Base-by-base conservation (phyloP, 1,140 invertebrate genomes). In the Zaprionus capensis region DNA sequence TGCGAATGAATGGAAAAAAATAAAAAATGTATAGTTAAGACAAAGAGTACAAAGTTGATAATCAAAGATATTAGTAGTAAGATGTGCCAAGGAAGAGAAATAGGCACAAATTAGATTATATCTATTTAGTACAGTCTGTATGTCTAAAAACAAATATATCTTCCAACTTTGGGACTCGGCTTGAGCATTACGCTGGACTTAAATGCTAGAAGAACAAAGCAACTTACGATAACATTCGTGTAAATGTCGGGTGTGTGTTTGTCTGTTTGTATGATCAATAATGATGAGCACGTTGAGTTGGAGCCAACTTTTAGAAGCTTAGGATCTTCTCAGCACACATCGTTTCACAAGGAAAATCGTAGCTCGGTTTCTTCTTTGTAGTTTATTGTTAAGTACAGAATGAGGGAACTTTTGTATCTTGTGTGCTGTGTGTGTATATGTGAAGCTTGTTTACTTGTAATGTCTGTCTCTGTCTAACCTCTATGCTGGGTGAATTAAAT, bases 401-500 rank as follows among this genome's bases (percentile, higher is more conserved):
- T 26, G 17, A 53, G 24, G 55, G 41, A 20, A 6, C 51, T 20
- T 51, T 26, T 46, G 46, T 26, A 24, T 15, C 59, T 12, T 69
- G 74, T 78, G 69, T 67, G 26, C 36, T 34, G 12, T 51, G 51
- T 69, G 14, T 71, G 58, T 73, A 41, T 77, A 38, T 71, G 59
- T 55, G 36, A 64, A 64, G 73, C 62, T 24, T 67, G 41, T 44
- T 63, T 71, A 53, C 20, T 55, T 76, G 41, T 67, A 44, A 67
- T 75, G 20, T 70, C 59, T 78, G 44, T 56, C 62, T 81, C 49
- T 64, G 68, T 69, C 64, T 80, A 69, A 80, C 62, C 70, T 64
- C 79, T 83, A 79, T 67, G 77, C 67, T 78, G 81, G 78, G 63
- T 88, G 84, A 90, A 90, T 88, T 88, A 88, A 88, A 88, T 88